Percentiles rank a stretch among this genome's conserved stretches.
These are phyloP conservation scores for Notolepis coatsorum DNA, from an alignment of 2,797 vertebrate genomes.

Conservation along the genomic window DNA sequence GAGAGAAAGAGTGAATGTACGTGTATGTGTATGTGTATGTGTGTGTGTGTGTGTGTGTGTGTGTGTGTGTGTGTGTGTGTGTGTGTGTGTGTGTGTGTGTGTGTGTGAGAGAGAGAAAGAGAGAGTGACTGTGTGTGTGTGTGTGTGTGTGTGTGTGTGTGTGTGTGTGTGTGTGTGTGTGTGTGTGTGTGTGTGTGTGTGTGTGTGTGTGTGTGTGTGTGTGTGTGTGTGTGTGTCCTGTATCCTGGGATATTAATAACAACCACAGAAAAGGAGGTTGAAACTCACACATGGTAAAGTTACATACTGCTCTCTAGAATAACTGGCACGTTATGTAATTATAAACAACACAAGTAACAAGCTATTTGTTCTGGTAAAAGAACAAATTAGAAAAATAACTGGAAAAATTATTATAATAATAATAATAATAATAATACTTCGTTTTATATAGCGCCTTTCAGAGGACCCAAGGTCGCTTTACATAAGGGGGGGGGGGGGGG, in stretches of 20 bases:
- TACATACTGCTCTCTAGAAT: slow-evolving; percentile 44
- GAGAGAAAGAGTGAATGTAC: too few species aligned
- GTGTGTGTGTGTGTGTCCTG: background rate
- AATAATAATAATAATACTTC: too few species aligned
- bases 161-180: too few species aligned
- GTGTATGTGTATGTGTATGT: background rate
- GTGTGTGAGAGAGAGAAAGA: background rate
- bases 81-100: slow-evolving; percentile 17
- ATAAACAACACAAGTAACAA: background rate
- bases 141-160: background rate
- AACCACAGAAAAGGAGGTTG: too few species aligned
- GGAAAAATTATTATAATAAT: background rate
- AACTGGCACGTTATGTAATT: background rate
- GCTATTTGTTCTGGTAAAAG: background rate
- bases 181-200: too few species aligned
- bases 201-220: background rate
- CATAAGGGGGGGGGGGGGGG: too few species aligned
- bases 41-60: background rate
- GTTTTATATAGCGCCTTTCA: too few species aligned
- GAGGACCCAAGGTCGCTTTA: too few species aligned
- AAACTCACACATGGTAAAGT: slow-evolving; percentile 57
- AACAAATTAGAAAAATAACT: background rate
- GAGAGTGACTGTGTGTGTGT: background rate
- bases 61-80: slow-evolving; percentile 32
- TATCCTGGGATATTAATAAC: slow-evolving; percentile 6